These are phyloP conservation scores for Falco peregrinus DNA, from an alignment of 2,797 vertebrate genomes.

Conservation along the genomic window DNA sequence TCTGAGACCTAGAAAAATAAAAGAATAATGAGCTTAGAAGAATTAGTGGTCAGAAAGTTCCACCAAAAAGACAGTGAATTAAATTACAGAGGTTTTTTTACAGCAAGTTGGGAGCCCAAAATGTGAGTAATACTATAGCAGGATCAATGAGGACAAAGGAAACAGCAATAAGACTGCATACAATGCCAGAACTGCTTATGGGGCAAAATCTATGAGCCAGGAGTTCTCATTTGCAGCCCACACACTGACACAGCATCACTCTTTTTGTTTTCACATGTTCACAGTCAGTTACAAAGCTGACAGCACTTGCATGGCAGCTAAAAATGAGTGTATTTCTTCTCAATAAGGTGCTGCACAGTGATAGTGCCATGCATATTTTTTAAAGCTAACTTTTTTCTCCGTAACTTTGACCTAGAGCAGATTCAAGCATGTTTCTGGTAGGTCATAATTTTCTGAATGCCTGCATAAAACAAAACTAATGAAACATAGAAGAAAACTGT, in stretches of 20 bases:
- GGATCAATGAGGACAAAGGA: conserved; percentile 65
- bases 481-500: not conserved
- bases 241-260: conserved; percentile 67
- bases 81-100: not conserved
- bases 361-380: not conserved
- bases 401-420: not conserved
- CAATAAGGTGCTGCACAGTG: not conserved
- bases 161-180: conserved; percentile 61
- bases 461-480: not conserved
- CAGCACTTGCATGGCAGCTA: conserved; percentile 5
- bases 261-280: conserved; percentile 65
- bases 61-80: conserved; percentile 12
- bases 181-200: conserved; percentile 66
- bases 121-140: conserved; percentile 51
- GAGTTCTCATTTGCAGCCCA: conserved; percentile 65
- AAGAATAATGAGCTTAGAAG: not conserved
- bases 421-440: not conserved
- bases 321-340: conserved; percentile 34
- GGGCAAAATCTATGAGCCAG: conserved; percentile 60
- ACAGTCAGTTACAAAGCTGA: conserved; percentile 50
- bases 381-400: not conserved
- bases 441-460: not conserved
- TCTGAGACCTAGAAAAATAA: not conserved
- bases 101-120: conserved; percentile 33
- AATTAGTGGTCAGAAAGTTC: conserved; percentile 31